phyloP scores from a whole-genome alignment of 1,140 invertebrate species.

The Megathymus violae region DNA sequence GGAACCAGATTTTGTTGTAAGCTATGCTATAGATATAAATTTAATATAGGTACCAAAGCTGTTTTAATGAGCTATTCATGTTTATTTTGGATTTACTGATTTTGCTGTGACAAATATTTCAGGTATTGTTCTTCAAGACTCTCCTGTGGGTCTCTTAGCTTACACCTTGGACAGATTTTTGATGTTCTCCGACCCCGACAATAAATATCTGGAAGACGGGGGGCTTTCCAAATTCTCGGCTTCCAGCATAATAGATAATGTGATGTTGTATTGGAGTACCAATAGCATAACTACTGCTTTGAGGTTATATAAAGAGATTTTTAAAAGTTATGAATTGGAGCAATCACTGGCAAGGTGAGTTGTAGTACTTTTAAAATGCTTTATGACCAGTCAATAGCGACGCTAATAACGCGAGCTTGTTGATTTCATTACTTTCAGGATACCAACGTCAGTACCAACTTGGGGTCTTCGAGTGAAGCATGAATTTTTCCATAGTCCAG shows the following conservation, averaged over 20 bases:
- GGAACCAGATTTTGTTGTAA: not conserved
- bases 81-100: too few relatives aligned
- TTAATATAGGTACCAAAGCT: too few relatives aligned
- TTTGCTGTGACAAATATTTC: constrained; percentile 34
- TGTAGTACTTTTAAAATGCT: too few relatives aligned
- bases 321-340: constrained; percentile 60
- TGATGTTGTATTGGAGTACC: constrained; percentile 92
- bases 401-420: too few relatives aligned
- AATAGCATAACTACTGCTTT: constrained; percentile 87
- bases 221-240: constrained; percentile 85
- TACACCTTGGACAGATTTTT: constrained; percentile 91
- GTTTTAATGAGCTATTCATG: too few relatives aligned
- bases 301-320: constrained; percentile 86
- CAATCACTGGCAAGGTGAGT: constrained; percentile 73
- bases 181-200: constrained; percentile 84
- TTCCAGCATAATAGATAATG: constrained; percentile 88
- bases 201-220: constrained; percentile 81
- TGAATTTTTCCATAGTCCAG: constrained; percentile 83
- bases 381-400: too few relatives aligned
- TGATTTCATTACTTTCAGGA: constrained; percentile 51
- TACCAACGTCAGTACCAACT: constrained; percentile 74
- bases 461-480: constrained; percentile 80
- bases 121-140: constrained; percentile 85
- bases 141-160: constrained; percentile 87
- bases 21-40: not conserved